These are phyloP conservation scores for Corapipo altera DNA, from an alignment of 2,113 vertebrate genomes.

Conservation along the genomic window DNA sequence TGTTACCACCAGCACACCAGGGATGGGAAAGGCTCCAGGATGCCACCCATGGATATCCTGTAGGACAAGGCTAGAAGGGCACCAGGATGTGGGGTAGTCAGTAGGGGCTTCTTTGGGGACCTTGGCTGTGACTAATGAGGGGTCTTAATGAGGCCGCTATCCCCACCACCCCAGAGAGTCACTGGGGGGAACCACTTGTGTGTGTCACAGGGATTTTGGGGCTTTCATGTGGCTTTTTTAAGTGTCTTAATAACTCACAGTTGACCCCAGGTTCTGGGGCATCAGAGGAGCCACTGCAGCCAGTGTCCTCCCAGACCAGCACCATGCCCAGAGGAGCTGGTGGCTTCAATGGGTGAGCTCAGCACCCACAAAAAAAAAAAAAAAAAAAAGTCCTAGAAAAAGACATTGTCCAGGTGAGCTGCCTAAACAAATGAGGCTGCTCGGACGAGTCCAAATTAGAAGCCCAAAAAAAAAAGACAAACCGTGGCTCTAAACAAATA, in stretches of 20 bases:
- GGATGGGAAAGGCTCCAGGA: rapidly evolving
- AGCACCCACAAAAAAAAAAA: background rate
- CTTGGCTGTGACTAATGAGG: background rate
- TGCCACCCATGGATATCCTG: background rate
- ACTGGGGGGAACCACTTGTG: background rate
- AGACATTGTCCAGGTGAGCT: background rate
- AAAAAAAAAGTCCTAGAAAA: background rate
- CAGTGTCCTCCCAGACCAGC: background rate
- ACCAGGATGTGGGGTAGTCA: rapidly evolving
- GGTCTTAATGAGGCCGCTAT: background rate
- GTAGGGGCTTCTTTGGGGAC: background rate
- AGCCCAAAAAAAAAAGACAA: background rate
- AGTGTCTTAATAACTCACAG: background rate
- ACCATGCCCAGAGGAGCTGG: rapidly evolving
- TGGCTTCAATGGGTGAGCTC: background rate
- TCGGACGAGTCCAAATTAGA: background rate
- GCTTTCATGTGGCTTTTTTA: background rate
- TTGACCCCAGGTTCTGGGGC: background rate
- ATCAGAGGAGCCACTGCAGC: background rate
- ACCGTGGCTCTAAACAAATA: background rate
- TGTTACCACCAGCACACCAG: background rate
- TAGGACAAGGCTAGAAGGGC: background rate
- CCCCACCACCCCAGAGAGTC: background rate
- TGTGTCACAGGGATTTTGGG: background rate
- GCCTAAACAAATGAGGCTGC: constrained; percentile 11